Percentiles rank a stretch among this genome's conserved stretches.
Evolutionary conservation across 2,797 vertebrate species (phyloP).

Genomic region (Neopelma chrysocephalum): DNA sequence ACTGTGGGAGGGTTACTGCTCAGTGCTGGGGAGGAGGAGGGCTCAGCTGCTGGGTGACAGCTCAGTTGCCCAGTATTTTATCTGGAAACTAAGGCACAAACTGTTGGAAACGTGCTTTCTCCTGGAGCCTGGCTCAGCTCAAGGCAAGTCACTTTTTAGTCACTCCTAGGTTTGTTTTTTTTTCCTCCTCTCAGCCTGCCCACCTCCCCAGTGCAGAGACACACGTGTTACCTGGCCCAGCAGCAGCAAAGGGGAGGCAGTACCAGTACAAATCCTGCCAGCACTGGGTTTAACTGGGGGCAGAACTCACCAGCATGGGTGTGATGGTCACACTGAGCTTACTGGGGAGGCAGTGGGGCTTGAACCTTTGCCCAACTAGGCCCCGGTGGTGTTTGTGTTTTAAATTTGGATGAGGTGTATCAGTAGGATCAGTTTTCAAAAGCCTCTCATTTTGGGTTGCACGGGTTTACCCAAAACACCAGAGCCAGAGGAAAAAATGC

Average conservation of each 20-base stretch:
- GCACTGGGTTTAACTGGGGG: background rate
- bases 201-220: background rate
- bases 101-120: background rate
- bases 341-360: too few relatives aligned
- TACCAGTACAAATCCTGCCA: background rate
- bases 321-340: background rate
- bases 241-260: background rate
- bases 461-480: background rate
- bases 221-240: accelerated
- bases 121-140: background rate
- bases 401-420: background rate
- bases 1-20: background rate
- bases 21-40: background rate
- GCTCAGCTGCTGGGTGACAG: background rate
- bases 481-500: background rate
- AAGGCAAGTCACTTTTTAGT: background rate
- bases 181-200: background rate
- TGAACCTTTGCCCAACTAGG: background rate
- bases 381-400: background rate
- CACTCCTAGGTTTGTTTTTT: background rate
- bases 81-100: background rate
- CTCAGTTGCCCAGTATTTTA: background rate
- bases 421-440: background rate
- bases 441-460: background rate
- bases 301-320: accelerated